phyloP scores from a whole-genome alignment of 1,140 invertebrate genomes.

The Leptopilina clavipes region DNA sequence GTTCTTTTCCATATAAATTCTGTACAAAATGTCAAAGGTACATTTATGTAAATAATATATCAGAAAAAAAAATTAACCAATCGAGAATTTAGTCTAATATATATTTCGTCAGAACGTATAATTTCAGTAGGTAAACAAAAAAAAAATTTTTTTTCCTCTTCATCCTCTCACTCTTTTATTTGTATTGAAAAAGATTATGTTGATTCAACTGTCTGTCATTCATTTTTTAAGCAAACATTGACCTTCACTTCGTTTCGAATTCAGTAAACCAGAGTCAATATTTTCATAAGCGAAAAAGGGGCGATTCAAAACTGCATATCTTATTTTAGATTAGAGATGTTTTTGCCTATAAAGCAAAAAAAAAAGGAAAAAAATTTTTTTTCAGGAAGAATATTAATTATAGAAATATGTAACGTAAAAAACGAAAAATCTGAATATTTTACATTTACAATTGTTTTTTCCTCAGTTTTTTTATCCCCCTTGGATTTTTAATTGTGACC shows the following conservation, averaged over 20 bases:
- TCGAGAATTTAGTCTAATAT: no score
- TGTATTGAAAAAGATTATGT: neutral
- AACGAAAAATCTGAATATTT: no score
- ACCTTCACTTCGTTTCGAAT: neutral
- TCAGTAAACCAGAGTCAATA: neutral
- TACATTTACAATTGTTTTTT: no score
- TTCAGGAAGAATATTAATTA: no score
- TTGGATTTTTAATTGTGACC: no score
- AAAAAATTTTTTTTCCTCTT: neutral
- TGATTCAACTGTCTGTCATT: neutral
- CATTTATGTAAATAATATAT: neutral
- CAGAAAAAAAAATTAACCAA: no score
- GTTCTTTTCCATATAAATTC: constrained; percentile 5
- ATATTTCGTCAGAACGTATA: no score
- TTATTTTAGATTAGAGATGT: neutral
- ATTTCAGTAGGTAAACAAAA: neutral
- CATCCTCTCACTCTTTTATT: neutral
- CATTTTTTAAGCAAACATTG: neutral
- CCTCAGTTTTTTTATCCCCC: no score
- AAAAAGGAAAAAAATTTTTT: no score
- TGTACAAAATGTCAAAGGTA: neutral
- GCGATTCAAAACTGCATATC: neutral
- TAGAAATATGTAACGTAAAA: no score
- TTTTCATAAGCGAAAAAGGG: neutral
- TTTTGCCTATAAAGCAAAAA: neutral